These are phyloP conservation scores for Himalopsyche anomala DNA, from an alignment of 2,888 invertebrate genomes.

Conservation along the genomic window DNA sequence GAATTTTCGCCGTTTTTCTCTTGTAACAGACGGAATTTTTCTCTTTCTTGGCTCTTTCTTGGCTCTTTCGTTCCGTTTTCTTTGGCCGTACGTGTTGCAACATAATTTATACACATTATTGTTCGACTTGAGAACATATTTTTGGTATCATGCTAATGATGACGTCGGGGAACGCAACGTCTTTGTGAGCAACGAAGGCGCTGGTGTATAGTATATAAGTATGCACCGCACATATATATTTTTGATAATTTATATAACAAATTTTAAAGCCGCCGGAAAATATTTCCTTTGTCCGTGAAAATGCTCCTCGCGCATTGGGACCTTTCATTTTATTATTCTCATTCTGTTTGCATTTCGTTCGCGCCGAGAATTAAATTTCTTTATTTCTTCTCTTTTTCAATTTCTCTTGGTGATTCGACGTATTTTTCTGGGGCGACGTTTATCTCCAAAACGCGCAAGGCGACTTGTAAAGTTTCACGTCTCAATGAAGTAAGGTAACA, in stretches of 20 bases:
- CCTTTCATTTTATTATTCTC: slow-evolving; percentile 10
- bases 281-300: background rate
- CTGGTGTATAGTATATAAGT: background rate
- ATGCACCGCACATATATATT: background rate
- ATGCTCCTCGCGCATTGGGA: background rate
- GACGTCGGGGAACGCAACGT: slow-evolving; percentile 11
- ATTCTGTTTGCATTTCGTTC: slow-evolving; percentile 2
- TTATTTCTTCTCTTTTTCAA: too few relatives aligned
- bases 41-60: slow-evolving; percentile 8
- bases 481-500: too few relatives aligned
- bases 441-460: too few relatives aligned
- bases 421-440: too few relatives aligned
- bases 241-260: slow-evolving; percentile 26
- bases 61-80: background rate
- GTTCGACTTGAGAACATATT: slow-evolving; percentile 13
- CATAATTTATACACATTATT: slow-evolving; percentile 23
- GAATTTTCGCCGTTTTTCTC: background rate
- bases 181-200: background rate
- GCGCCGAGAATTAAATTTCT: background rate
- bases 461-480: too few relatives aligned
- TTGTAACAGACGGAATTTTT: background rate
- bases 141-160: slow-evolving; percentile 10
- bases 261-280: slow-evolving; percentile 18
- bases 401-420: too few relatives aligned
- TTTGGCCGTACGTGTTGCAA: slow-evolving; percentile 7